Evolutionary conservation across 2,888 invertebrate genomes (phyloP), one percentile per base, ranked within the genome.

Genomic region (Coleophora flavipennella): DNA sequence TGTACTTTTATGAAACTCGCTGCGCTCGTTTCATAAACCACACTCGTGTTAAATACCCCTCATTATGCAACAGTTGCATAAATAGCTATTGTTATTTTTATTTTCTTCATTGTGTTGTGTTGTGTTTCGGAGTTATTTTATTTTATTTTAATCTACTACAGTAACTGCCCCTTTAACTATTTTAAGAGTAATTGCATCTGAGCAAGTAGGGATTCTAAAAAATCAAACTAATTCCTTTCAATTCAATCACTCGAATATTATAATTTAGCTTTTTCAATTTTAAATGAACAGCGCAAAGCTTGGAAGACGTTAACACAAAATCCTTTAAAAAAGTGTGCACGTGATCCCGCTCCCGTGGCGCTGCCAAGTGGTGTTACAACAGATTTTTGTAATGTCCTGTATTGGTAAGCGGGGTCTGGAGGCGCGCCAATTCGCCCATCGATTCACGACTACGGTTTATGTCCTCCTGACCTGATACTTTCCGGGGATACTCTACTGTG

Each of bases 311-410:
- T 73, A 67, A 72, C 65, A 64, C 62, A 61, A 67, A 73, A 74
- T 75, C 70, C 75, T 74, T 78, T 72, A 76, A 78, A 79, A 76
- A 78, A 76, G 67, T 67, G 56, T 54, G 67, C 70, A 79, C 78
- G 78, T 76, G 78, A 73, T 66, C 66, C 60, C 55, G 49, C 54
- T 47, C 55, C 52, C 51, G 51, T 53, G 58, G 45, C 54, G 57
- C 62, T 78, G 80, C 79, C 80, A 80, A 81, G 79, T 75, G 73
- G 72, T 66, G 66, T 64, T 69, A 77, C 80, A 81, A 80, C 81
- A 80, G 77, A 81, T 80, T 81, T 80, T 80, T 79, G 75, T 78
- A 79, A 81, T 76, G 79, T 61, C 71, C 75, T 66, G 70, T 77
- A 74, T 76, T 77, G 79, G 79, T 78, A 71, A 77, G 67, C 65